Evolutionary conservation across 1,140 invertebrate genomes (phyloP), one percentile per base, ranked within the genome.

Genomic region (Penaeus vannamei): DNA sequence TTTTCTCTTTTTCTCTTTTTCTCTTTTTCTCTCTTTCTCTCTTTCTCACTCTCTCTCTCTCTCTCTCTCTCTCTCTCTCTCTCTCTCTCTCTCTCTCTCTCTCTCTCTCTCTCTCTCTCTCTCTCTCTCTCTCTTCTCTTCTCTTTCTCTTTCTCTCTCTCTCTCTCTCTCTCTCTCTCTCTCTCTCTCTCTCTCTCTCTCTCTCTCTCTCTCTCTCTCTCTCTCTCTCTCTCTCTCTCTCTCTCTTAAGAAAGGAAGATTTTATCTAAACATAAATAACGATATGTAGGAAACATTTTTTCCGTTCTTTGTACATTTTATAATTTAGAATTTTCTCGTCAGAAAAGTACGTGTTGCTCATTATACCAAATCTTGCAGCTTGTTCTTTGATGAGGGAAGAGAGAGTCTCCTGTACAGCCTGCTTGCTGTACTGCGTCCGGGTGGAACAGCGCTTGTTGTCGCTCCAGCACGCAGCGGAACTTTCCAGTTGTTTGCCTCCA

Each of bases 341-440:
- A 29, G 29, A 32, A 1, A 20, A 26, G 20, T 32, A 29, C 32
- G 20, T 36, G 42, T 76, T 26, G 96, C 97, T 93, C 93, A 95
- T 36, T 95, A 97, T 60, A 92, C 97, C 2, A 96, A 95, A 91
- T 96, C 96, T 17, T 96, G 97, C 92, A 97, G 97, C 93, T 92
- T 97, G 72, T 97, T 97, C 93, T 97, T 97, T 93, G 96, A 97
- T 92, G 96, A 97, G 76, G 95, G 95, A 0, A 94, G 96, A 81
- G 92, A 94, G 60, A 95, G 96, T 91, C 93, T 97, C 26, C 95
- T 96, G 42, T 94, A 95, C 80, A 95, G 95, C 69, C 95, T 97
- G 76, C 95, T 95, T 93, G 93, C 94, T 82, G 94, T 95, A 92
- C 92, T 97, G 87, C 94, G 95, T n/a, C 87, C 87, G 1, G 80